A percentile compares a stretch with the other conserved stretches of the same genome.
These are phyloP conservation scores for Nanorana parkeri DNA, from an alignment of 2,113 vertebrate genomes.

Conservation along the genomic window DNA sequence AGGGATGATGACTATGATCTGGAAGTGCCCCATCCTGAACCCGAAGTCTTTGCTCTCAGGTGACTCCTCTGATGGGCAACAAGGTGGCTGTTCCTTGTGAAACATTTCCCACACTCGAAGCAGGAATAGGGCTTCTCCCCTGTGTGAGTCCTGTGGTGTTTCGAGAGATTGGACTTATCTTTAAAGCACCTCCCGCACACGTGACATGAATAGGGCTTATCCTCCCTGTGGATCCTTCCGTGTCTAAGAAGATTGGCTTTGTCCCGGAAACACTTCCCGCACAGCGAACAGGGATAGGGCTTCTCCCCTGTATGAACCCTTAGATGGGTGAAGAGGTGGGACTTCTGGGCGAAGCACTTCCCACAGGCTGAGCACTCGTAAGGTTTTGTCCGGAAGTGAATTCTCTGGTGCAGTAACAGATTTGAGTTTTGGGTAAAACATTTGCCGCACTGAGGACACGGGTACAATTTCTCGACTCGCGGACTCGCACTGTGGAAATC, in stretches of 20 bases:
- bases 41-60: too few species aligned
- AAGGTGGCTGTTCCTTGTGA: neutral
- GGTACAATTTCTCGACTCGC: neutral
- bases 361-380: neutral
- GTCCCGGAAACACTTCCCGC: neutral
- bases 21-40: too few species aligned
- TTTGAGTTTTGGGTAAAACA: neutral
- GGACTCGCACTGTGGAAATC: neutral
- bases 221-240: neutral
- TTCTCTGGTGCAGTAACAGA: neutral
- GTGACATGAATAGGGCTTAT: neutral
- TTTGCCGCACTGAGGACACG: neutral
- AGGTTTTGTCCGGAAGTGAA: neutral
- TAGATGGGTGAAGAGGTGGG: neutral
- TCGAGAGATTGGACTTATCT: neutral
- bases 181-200: neutral
- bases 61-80: too few species aligned
- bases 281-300: neutral
- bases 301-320: conserved; percentile 11
- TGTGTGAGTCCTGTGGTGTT: neutral
- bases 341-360: neutral
- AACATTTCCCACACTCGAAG: neutral
- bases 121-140: neutral
- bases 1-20: too few species aligned
- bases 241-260: too few species aligned